Conservation (phyloP, 2,797 vertebrate species). For the Sitta carolinensis region DNA sequence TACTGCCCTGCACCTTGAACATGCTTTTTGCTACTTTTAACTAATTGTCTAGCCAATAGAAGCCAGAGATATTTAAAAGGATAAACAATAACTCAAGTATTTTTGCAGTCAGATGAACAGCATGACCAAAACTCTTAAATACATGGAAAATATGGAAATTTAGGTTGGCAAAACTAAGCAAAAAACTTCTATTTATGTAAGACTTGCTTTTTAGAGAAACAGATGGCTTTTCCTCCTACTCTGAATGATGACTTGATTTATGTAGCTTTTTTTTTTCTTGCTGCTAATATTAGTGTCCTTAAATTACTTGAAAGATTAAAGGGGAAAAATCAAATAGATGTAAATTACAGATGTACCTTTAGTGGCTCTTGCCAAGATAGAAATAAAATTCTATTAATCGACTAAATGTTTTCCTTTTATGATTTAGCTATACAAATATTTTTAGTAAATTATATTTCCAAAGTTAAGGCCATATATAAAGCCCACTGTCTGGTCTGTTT, state of each 20-base stretch:
- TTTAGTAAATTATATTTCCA: not conserved
- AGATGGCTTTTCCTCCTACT: constrained; percentile 19
- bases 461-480: not conserved
- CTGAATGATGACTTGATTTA: not conserved
- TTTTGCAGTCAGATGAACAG: not conserved
- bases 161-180: not conserved
- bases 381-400: not conserved
- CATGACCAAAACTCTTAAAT: not conserved
- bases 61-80: not conserved
- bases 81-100: not conserved
- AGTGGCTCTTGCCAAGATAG: not conserved
- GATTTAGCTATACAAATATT: not conserved
- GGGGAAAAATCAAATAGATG: not conserved
- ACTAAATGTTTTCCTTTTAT: not conserved
- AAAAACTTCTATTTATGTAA: not conserved
- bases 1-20: not conserved
- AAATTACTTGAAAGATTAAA: not conserved
- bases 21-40: not conserved
- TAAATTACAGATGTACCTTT: not conserved
- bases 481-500: not conserved
- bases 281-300: not conserved
- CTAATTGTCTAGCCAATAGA: not conserved
- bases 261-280: not conserved
- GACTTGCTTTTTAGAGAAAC: not conserved
- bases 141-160: not conserved